phyloP scores from a whole-genome alignment of 2,888 invertebrate species.

The Epinotia brunnichana region DNA sequence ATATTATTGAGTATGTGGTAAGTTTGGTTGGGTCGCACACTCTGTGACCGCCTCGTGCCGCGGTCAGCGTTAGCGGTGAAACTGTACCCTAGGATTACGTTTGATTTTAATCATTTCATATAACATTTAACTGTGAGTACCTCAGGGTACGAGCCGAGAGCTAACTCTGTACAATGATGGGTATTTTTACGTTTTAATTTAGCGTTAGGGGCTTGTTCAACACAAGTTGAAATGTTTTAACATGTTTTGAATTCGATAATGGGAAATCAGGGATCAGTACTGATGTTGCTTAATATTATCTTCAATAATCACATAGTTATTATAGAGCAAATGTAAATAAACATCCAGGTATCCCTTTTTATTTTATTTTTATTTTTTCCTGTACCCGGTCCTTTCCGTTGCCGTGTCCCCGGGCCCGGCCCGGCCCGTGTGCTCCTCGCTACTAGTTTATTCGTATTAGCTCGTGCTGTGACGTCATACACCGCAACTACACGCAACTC shows the following conservation, averaged over 20 bases:
- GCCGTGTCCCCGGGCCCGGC: slow-evolving; percentile 27
- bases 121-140: slow-evolving; percentile 58
- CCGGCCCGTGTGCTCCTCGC: slow-evolving; percentile 57
- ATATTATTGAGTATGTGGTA: slow-evolving; percentile 32
- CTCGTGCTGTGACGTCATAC: slow-evolving; percentile 41
- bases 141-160: slow-evolving; percentile 64
- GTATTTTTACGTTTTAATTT: slow-evolving; percentile 77
- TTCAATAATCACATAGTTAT: slow-evolving; percentile 79
- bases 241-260: slow-evolving; percentile 75
- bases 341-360: slow-evolving; percentile 82
- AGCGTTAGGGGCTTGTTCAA: slow-evolving; percentile 70
- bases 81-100: slow-evolving; percentile 46
- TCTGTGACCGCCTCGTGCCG: slow-evolving; percentile 60
- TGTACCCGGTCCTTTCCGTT: slow-evolving; percentile 49
- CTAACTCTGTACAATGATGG: slow-evolving; percentile 74
- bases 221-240: slow-evolving; percentile 71
- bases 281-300: slow-evolving; percentile 76
- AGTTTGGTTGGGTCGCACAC: slow-evolving; percentile 28
- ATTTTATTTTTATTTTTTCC: slow-evolving; percentile 78
- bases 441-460: slow-evolving; percentile 53
- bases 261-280: slow-evolving; percentile 76
- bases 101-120: slow-evolving; percentile 59
- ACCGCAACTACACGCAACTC: slow-evolving; percentile 3
- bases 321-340: slow-evolving; percentile 82
- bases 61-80: slow-evolving; percentile 45